Percentiles rank a stretch among this genome's conserved stretches.
Evolutionary conservation across 2,888 invertebrate species (phyloP).

Genomic region (Tetheella fluctuosa): DNA sequence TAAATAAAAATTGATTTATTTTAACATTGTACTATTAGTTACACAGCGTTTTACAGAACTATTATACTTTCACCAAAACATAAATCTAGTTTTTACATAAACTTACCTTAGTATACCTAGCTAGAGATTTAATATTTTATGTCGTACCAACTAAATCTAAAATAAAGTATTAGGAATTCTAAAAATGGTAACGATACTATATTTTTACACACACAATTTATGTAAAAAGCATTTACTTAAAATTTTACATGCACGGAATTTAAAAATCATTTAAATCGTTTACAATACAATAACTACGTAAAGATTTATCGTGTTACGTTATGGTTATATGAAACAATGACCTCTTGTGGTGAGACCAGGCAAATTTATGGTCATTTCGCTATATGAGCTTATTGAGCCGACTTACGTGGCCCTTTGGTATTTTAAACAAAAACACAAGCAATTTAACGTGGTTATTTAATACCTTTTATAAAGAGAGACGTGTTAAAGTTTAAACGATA

Average conservation of each 20-base stretch:
- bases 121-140: too few species aligned
- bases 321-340: slow-evolving; percentile 29
- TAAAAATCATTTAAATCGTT: neutral
- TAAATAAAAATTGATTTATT: too few species aligned
- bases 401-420: slow-evolving; percentile 14
- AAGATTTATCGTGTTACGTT: slow-evolving; percentile 27
- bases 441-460: slow-evolving; percentile 9
- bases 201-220: neutral
- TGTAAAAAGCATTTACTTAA: neutral
- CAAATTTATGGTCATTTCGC: slow-evolving; percentile 44
- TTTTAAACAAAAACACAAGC: slow-evolving; percentile 21
- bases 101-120: too few species aligned
- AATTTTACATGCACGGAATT: neutral
- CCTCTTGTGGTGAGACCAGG: slow-evolving; percentile 25
- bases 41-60: too few species aligned
- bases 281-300: slow-evolving; percentile 14
- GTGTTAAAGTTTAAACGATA: slow-evolving; percentile 6
- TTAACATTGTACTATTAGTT: too few species aligned
- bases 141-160: too few species aligned
- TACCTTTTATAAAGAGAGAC: slow-evolving; percentile 1
- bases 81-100: too few species aligned
- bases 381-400: slow-evolving; percentile 36
- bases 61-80: too few species aligned
- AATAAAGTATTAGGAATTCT: too few species aligned
- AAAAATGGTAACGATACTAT: too few species aligned